phyloP scores from a whole-genome alignment of 2,797 vertebrate species.

The Babyrousa celebensis region DNA sequence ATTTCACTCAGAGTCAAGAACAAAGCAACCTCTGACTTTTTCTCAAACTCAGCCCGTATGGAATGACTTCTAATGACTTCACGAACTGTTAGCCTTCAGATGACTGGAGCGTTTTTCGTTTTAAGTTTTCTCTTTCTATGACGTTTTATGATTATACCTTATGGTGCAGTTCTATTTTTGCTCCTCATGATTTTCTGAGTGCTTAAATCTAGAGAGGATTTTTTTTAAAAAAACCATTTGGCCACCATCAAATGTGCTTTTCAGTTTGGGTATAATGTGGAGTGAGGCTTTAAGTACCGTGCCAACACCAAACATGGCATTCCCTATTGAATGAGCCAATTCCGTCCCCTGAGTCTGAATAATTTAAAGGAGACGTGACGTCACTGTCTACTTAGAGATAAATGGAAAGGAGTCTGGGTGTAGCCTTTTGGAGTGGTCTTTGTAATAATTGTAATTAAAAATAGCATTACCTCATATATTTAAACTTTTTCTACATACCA shows the following conservation, averaged over 20 bases:
- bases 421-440: slow-evolving; percentile 83
- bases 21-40: slow-evolving; percentile 86
- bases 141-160: slow-evolving; percentile 86
- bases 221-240: slow-evolving; percentile 88
- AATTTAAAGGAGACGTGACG: slow-evolving; percentile 91
- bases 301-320: slow-evolving; percentile 90
- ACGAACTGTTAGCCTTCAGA: slow-evolving; percentile 85
- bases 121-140: slow-evolving; percentile 84
- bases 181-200: slow-evolving; percentile 85
- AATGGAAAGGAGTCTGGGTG: slow-evolving; percentile 83
- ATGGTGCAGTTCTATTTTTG: slow-evolving; percentile 86
- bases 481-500: slow-evolving; percentile 80
- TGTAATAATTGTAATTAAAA: slow-evolving; percentile 88
- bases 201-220: slow-evolving; percentile 80
- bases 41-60: slow-evolving; percentile 85
- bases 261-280: slow-evolving; percentile 85
- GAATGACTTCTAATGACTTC: slow-evolving; percentile 86
- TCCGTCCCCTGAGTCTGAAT: slow-evolving; percentile 89
- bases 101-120: slow-evolving; percentile 79
- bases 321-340: slow-evolving; percentile 88
- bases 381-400: slow-evolving; percentile 89
- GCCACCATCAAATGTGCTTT: slow-evolving; percentile 86
- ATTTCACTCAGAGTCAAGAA: slow-evolving; percentile 88
- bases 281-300: slow-evolving; percentile 82
- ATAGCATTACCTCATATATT: slow-evolving; percentile 78